These are phyloP conservation scores for Leptinotarsa defecta DNA, from an alignment of 1,140 invertebrate species.

Conservation along the genomic window DNA sequence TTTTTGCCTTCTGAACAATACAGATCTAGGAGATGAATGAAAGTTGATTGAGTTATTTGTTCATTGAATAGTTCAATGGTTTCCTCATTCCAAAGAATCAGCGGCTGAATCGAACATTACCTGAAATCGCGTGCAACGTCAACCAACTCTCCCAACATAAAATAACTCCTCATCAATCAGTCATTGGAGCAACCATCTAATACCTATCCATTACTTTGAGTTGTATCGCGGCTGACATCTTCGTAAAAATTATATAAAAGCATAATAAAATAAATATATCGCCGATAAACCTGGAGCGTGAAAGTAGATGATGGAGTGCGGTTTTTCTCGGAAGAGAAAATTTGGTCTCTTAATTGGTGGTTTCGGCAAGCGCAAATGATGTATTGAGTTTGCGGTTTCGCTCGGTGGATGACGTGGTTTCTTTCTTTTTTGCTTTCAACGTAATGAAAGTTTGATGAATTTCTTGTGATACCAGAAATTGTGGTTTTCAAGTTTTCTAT, in stretches of 20 bases:
- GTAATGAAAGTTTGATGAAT: too few relatives aligned
- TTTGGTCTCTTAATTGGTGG: not conserved
- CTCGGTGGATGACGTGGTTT: too few relatives aligned
- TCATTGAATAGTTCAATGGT: too few relatives aligned
- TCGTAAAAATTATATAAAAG: not conserved
- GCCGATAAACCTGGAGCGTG: not conserved
- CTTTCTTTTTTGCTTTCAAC: too few relatives aligned
- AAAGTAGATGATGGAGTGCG: not conserved
- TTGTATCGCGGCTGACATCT: not conserved
- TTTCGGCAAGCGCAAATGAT: not conserved
- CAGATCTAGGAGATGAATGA: too few relatives aligned
- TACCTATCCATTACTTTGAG: constrained; percentile 1
- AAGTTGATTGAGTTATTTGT: too few relatives aligned
- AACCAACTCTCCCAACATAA: not conserved
- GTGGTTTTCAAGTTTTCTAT: too few relatives aligned
- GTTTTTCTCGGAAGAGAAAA: not conserved
- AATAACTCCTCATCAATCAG: not conserved
- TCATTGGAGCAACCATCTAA: not conserved
- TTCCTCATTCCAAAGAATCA: too few relatives aligned
- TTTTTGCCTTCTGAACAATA: too few relatives aligned
- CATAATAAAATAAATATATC: constrained; percentile 9
- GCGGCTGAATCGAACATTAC: too few relatives aligned
- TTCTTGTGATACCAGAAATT: too few relatives aligned
- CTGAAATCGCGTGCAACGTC: not conserved
- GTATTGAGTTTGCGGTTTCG: too few relatives aligned